Base-by-base conservation (phyloP, 2,888 invertebrate species). In the Ormyrus labotus region DNA sequence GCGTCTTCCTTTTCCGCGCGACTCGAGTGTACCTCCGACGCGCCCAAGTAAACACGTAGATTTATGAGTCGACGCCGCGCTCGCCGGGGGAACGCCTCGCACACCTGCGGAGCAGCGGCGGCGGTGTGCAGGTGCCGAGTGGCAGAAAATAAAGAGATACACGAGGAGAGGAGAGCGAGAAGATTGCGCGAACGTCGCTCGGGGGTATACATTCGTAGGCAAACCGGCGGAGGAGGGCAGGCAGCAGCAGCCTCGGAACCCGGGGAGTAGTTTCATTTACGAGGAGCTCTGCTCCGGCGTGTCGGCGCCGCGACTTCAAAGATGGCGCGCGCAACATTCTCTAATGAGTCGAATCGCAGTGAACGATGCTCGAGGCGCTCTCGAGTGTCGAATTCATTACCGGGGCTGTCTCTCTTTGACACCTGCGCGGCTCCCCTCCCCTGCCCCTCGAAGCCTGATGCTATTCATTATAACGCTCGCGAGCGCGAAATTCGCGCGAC, bases 321-420 rank as follows among this genome's bases (percentile, higher is more conserved):
- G 88, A 89, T 88, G 86, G 84, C 86, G 86, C 58, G 81, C 81
- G 78, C 81, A 86, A 87, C 87, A 85, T 87, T 87, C 88, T 89
- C 87, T 90, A 89, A 90, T 89, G 90, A 90, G 89, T 89, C 89
- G 88, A 88, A 89, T 87, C 87, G 86, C 83, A 84, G 78, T 83
- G 85, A 85, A 83, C 83, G 83, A 83, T 81, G 83, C 84, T 82
- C 82, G 82, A 82, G 83, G 82, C 78, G 82, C 80, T 83, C 84
- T 61, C 60, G 84, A 85, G 86, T 83, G 86, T 84, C 85, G 86
- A 88, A 88, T 88, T 89, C 87, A 89, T 88, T 88, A 87, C 84
- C 83, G 85, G 83, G 85, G 84, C 84, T 5, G 55, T 72, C 70
- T 10, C 64, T 34, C 71, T 71, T 78, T 63, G 73, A 78, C 73